Percentiles rank a stretch among this genome's conserved stretches.
These are phyloP conservation scores for Stenopsyche tienmushanensis DNA, from an alignment of 1,140 invertebrate genomes.

Conservation along the genomic window DNA sequence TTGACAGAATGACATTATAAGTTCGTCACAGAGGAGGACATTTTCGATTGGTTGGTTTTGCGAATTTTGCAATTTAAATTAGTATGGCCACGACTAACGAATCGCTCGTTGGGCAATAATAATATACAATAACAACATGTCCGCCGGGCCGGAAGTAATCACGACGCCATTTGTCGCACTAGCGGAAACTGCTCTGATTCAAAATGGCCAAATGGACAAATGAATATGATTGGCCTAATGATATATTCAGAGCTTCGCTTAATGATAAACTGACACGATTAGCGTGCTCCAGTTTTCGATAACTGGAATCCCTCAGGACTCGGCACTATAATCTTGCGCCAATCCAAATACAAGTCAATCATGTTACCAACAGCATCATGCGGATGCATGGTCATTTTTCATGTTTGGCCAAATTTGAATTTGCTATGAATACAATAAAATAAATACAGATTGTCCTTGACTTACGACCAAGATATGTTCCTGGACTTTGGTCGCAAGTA, in stretches of 20 bases:
- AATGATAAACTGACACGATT: background rate
- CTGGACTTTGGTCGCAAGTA: too few species aligned
- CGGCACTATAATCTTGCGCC: too few species aligned
- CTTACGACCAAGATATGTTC: too few species aligned
- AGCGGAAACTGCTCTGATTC: constrained; percentile 26
- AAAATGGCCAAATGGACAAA: constrained; percentile 11
- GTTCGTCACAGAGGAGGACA: background rate
- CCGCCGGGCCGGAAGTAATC: constrained; percentile 36
- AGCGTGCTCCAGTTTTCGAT: background rate
- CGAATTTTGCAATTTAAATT: constrained; percentile 20
- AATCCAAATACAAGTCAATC: too few species aligned
- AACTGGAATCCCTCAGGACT: too few species aligned
- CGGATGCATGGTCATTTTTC: too few species aligned
- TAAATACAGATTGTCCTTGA: too few species aligned
- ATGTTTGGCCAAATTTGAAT: too few species aligned
- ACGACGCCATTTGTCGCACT: constrained; percentile 32
- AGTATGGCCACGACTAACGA: constrained; percentile 17
- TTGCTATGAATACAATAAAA: too few species aligned
- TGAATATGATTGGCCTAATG: background rate
- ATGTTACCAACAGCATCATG: too few species aligned
- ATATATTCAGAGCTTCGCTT: background rate
- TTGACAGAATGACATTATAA: background rate
- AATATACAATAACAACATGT: constrained; percentile 32
- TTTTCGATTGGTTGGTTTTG: background rate
- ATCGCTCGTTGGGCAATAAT: constrained; percentile 17